Evolutionary conservation across 2,888 invertebrate genomes (phyloP).

Genomic region (Listrodromus nycthemerus): DNA sequence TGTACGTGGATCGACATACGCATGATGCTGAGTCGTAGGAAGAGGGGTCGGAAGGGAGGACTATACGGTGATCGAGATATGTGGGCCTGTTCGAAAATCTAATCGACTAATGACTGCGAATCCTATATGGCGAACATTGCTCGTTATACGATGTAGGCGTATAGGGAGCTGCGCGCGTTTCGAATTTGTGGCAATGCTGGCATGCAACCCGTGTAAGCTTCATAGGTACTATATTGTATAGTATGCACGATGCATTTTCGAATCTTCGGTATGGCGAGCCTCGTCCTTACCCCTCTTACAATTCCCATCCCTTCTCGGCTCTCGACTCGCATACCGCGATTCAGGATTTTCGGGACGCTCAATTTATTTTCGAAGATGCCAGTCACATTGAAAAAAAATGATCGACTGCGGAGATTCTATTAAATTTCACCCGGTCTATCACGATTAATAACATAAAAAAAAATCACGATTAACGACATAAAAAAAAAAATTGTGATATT

Average conservation of each 20-base stretch:
- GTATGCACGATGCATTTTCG: constrained; percentile 32
- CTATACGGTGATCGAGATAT: constrained; percentile 73
- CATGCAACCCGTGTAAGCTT: constrained; percentile 38
- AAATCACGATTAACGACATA: too few species aligned
- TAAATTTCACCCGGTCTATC: not conserved
- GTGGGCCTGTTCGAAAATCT: constrained; percentile 76
- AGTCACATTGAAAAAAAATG: not conserved
- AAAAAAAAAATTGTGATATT: too few species aligned
- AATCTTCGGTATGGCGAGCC: constrained; percentile 37
- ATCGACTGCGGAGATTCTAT: not conserved
- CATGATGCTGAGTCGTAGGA: constrained; percentile 18
- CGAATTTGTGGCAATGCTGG: constrained; percentile 51
- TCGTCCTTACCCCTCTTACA: constrained; percentile 22
- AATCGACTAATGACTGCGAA: constrained; percentile 80
- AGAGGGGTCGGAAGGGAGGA: constrained; percentile 9
- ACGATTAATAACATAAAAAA: too few species aligned
- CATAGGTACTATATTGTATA: constrained; percentile 39
- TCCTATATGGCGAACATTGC: constrained; percentile 61
- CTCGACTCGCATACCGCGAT: not conserved
- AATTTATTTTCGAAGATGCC: not conserved
- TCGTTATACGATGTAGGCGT: constrained; percentile 28
- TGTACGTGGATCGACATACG: constrained; percentile 19
- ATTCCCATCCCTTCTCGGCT: not conserved
- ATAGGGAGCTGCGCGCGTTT: constrained; percentile 41
- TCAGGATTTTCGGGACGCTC: not conserved